phyloP scores from a whole-genome alignment of 2,113 vertebrate genomes.

The Triplophysa tibetana region DNA sequence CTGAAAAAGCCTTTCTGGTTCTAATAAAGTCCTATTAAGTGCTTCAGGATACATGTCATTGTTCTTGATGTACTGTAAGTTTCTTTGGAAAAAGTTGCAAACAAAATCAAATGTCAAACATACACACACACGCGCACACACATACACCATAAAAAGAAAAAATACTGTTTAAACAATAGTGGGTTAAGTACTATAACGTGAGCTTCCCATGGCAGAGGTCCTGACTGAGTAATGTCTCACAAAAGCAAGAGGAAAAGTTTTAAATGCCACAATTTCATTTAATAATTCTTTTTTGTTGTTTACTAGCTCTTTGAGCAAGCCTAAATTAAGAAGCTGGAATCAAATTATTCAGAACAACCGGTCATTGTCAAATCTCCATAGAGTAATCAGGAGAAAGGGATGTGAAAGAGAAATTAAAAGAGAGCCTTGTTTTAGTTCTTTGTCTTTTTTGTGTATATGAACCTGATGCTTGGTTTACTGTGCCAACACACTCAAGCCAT shows the following conservation, averaged over 20 bases:
- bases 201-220: slow-evolving; percentile 14
- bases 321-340: slow-evolving; percentile 32
- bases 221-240: not conserved
- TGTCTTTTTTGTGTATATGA: slow-evolving; percentile 17
- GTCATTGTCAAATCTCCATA: slow-evolving; percentile 7
- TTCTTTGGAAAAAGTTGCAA: not conserved
- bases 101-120: not conserved
- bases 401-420: not conserved
- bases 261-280: slow-evolving; percentile 2
- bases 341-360: slow-evolving; percentile 27
- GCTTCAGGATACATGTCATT: slow-evolving; percentile 2
- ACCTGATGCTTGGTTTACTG: not conserved
- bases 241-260: not conserved
- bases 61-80: not conserved
- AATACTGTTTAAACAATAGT: not conserved
- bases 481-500: not conserved
- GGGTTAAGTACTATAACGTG: not conserved
- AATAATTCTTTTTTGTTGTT: not conserved
- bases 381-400: not conserved
- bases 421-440: not conserved
- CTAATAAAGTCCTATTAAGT: not conserved
- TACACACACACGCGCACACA: not conserved
- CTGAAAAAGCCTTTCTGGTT: not conserved
- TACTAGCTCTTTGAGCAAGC: not conserved
- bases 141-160: not conserved